phyloP scores from a whole-genome alignment of 2,888 invertebrate species.

The Serripes groenlandicus region DNA sequence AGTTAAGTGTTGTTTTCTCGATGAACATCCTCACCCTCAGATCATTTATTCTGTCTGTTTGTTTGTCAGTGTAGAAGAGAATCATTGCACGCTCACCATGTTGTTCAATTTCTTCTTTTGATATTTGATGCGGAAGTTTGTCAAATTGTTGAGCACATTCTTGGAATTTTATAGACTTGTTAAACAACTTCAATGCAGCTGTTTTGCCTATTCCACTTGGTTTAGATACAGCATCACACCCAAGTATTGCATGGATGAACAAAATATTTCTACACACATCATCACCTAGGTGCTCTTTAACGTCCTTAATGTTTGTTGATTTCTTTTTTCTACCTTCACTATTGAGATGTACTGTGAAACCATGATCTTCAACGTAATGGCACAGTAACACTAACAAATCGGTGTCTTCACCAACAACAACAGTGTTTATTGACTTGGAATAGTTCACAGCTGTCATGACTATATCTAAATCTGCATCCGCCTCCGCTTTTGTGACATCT shows the following conservation, averaged over 20 bases:
- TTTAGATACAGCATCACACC: background rate
- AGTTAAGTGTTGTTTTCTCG: background rate
- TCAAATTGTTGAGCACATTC: background rate
- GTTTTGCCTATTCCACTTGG: background rate
- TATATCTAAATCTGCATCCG: background rate
- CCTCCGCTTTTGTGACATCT: background rate
- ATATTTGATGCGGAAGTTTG: background rate
- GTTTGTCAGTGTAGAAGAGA: background rate
- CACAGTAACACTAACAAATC: background rate
- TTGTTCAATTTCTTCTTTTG: background rate
- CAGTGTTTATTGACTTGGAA: background rate
- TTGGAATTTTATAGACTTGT: background rate
- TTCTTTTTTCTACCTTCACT: background rate
- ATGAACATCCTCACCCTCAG: background rate
- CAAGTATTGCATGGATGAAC: background rate
- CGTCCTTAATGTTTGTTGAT: background rate
- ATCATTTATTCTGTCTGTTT: background rate
- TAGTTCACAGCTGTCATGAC: too few species aligned
- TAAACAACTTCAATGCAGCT: background rate
- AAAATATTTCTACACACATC: background rate
- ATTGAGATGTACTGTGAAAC: background rate
- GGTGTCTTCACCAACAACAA: background rate
- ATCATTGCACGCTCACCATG: background rate
- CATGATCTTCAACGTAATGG: background rate
- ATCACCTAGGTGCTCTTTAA: background rate